Evolutionary conservation across 2,797 vertebrate species (phyloP).

Genomic region (Microctenopoma stevenorrisi): DNA sequence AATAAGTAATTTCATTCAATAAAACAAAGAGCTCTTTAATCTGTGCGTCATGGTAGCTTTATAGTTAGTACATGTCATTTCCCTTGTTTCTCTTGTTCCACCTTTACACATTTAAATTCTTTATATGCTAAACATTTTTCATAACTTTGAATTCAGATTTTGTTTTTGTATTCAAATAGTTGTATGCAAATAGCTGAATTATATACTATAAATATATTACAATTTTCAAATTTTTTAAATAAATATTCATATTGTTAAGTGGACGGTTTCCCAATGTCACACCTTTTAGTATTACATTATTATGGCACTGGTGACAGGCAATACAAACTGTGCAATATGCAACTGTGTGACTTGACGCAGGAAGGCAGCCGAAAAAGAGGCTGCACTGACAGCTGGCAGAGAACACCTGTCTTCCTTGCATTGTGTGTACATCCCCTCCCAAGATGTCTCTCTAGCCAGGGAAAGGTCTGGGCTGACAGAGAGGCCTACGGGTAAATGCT

Average conservation of each 20-base stretch:
- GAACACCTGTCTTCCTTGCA: constrained; percentile 82
- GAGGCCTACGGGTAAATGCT: constrained; percentile 80
- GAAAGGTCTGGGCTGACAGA: constrained; percentile 78
- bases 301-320: constrained; percentile 39
- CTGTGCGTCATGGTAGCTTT: too few species aligned
- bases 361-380: constrained; percentile 50
- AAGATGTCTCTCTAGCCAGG: constrained; percentile 72
- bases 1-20: too few species aligned
- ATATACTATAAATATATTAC: too few species aligned
- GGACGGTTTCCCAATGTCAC: constrained; percentile 20
- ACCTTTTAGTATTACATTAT: constrained; percentile 36
- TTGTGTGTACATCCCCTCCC: constrained; percentile 73
- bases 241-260: constrained; percentile 5
- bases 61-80: too few species aligned
- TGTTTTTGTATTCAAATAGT: too few species aligned
- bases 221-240: too few species aligned
- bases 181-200: too few species aligned
- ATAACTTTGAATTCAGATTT: too few species aligned
- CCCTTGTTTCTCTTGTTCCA: too few species aligned
- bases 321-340: constrained; percentile 37
- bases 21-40: too few species aligned
- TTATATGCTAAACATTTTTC: too few species aligned
- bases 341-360: constrained; percentile 55
- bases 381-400: constrained; percentile 78
- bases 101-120: too few species aligned